Conservation (phyloP, 2,113 vertebrate species). For the Oophaga pumilio region DNA sequence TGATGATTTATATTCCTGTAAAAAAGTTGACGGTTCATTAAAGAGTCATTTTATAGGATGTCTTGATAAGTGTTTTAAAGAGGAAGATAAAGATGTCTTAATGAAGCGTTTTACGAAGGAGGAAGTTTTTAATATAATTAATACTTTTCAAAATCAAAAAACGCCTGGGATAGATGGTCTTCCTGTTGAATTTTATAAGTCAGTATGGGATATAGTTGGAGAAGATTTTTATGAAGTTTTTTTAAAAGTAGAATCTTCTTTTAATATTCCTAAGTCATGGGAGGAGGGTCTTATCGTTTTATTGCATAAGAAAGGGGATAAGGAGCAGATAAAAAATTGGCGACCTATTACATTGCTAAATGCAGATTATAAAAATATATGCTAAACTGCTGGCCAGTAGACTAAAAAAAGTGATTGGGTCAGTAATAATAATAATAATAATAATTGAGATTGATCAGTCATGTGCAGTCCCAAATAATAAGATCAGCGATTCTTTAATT, state of each 20-base stretch:
- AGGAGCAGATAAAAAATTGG: background rate
- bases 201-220: too few relatives aligned
- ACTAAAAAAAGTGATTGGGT: background rate
- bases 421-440: too few relatives aligned
- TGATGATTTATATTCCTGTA: background rate
- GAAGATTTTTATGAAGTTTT: too few relatives aligned
- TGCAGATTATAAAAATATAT: too few relatives aligned
- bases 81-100: too few relatives aligned
- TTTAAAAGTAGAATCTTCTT: background rate
- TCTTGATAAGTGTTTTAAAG: background rate
- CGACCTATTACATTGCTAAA: background rate
- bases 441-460: background rate
- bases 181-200: too few relatives aligned
- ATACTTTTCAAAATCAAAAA: too few relatives aligned
- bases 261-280: background rate
- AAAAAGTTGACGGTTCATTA: background rate
- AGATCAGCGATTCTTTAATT: background rate
- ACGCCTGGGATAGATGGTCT: too few relatives aligned
- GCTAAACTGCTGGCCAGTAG: background rate
- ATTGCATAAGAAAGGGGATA: background rate
- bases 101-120: too few relatives aligned
- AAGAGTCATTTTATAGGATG: background rate
- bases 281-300: background rate
- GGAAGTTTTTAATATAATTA: too few relatives aligned
- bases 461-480: background rate